phyloP scores from a whole-genome alignment of 2,797 vertebrate species.

The Benthosema pterotum region DNA sequence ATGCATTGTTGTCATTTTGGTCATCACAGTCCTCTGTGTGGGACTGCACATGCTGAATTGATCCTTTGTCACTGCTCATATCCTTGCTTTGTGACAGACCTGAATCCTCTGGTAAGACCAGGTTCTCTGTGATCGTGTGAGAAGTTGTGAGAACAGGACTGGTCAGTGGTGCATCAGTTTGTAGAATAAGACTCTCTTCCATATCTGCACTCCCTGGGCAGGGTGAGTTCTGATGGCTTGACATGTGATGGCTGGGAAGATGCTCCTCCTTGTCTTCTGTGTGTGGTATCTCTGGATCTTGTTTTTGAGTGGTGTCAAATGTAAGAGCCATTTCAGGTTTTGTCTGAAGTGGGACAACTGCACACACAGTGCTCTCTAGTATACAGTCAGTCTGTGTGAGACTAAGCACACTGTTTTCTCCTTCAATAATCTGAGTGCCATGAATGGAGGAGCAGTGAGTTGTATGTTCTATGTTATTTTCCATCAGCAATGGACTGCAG shows the following conservation, averaged over 20 bases:
- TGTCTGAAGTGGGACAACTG: conserved; percentile 47
- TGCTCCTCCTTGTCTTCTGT: conserved; percentile 70
- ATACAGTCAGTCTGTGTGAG: conserved; percentile 58
- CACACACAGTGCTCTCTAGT: conserved; percentile 48
- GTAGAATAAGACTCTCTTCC: conserved; percentile 51
- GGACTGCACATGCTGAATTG: conserved; percentile 46
- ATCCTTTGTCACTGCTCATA: conserved; percentile 44
- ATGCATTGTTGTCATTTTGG: conserved; percentile 39
- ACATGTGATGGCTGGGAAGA: conserved; percentile 69
- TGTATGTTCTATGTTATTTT: conserved; percentile 42
- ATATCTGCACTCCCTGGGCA: conserved; percentile 56
- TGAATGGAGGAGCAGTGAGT: conserved; percentile 50
- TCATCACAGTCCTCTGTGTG: conserved; percentile 44
- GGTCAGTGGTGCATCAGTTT: conserved; percentile 32
- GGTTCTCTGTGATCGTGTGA: conserved; percentile 43
- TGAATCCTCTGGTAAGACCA: conserved; percentile 41
- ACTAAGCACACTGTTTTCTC: conserved; percentile 58
- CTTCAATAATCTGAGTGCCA: conserved; percentile 51
- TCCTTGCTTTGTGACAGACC: conserved; percentile 38
- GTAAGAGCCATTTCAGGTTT: conserved; percentile 44
- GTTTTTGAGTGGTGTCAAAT: conserved; percentile 53
- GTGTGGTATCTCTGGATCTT: conserved; percentile 65
- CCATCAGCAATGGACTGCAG: conserved; percentile 60
- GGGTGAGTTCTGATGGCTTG: conserved; percentile 67
- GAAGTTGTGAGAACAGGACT: conserved; percentile 55